A percentile compares a stretch with the other conserved stretches of the same genome.
These are phyloP conservation scores for Ciconia nigra DNA, from an alignment of 2,797 vertebrate genomes.

Conservation along the genomic window DNA sequence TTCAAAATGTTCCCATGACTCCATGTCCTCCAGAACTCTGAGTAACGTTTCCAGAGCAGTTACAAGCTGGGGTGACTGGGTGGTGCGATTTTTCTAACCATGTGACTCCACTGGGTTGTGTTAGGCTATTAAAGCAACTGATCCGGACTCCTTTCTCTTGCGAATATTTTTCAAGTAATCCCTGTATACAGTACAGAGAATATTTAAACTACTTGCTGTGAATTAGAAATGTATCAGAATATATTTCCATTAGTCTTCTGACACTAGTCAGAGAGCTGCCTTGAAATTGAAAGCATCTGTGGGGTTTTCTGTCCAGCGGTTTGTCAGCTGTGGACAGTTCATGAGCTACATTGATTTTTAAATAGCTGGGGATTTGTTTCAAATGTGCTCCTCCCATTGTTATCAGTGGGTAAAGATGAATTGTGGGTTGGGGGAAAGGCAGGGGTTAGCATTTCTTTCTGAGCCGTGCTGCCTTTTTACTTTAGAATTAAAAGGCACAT, in stretches of 20 bases:
- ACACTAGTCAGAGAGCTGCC: neutral
- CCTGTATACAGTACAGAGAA: neutral
- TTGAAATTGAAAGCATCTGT: neutral
- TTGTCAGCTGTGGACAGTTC: neutral
- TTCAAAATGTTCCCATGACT: slow-evolving; percentile 32
- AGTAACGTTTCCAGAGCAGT: neutral
- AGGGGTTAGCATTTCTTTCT: neutral
- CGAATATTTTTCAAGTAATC: neutral
- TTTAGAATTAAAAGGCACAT: neutral
- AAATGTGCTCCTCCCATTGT: neutral
- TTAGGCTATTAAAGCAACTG: neutral
- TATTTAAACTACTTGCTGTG: neutral
- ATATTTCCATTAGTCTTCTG: neutral
- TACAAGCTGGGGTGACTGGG: neutral
- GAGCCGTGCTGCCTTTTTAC: neutral
- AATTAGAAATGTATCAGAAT: neutral
- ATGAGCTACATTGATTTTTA: neutral
- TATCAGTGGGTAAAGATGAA: neutral
- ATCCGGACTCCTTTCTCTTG: neutral
- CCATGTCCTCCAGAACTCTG: slow-evolving; percentile 30
- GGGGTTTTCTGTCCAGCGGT: neutral
- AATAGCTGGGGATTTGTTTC: neutral
- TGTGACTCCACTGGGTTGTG: neutral
- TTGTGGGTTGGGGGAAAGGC: neutral
- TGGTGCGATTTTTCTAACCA: neutral